Percentiles rank a stretch among this genome's conserved stretches.
These are phyloP conservation scores for Sinocyclocheilus anshuiensis DNA, from an alignment of 2,113 vertebrate species.

Conservation along the genomic window DNA sequence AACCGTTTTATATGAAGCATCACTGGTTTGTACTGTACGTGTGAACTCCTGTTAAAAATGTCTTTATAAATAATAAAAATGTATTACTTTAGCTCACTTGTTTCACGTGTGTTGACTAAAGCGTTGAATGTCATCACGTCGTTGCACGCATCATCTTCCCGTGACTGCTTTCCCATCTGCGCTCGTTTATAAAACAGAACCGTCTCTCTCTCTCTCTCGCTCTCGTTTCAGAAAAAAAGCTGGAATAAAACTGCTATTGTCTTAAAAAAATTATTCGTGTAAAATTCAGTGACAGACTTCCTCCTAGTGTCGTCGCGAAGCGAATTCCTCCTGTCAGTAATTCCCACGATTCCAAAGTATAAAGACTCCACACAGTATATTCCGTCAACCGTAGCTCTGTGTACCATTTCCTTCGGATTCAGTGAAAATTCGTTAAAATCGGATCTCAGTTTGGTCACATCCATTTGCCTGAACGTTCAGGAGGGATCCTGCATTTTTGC, in stretches of 20 bases:
- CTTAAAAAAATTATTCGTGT: constrained; percentile 81
- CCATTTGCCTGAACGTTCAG: background rate
- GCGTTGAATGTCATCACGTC: constrained; percentile 62
- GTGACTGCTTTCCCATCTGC: constrained; percentile 41
- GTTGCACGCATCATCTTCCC: constrained; percentile 21
- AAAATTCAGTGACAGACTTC: constrained; percentile 78
- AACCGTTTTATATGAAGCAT: constrained; percentile 72
- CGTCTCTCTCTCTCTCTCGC: constrained; percentile 52
- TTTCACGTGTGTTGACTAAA: constrained; percentile 70
- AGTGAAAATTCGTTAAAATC: background rate
- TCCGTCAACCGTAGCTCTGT: constrained; percentile 6
- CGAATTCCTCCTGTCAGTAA: constrained; percentile 63
- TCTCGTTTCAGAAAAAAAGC: constrained; percentile 63
- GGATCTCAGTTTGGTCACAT: constrained; percentile 14
- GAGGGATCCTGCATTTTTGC: constrained; percentile 3
- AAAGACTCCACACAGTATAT: constrained; percentile 26
- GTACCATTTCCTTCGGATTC: constrained; percentile 10
- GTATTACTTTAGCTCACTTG: constrained; percentile 73
- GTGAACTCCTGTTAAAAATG: constrained; percentile 80
- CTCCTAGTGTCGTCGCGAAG: constrained; percentile 66
- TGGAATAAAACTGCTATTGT: constrained; percentile 65
- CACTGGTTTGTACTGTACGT: constrained; percentile 63
- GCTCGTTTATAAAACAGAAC: constrained; percentile 54
- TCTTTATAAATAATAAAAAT: constrained; percentile 86
- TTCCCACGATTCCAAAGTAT: background rate